Base-by-base conservation (phyloP, 2,888 invertebrate species). In the Athripsodes cinereus region DNA sequence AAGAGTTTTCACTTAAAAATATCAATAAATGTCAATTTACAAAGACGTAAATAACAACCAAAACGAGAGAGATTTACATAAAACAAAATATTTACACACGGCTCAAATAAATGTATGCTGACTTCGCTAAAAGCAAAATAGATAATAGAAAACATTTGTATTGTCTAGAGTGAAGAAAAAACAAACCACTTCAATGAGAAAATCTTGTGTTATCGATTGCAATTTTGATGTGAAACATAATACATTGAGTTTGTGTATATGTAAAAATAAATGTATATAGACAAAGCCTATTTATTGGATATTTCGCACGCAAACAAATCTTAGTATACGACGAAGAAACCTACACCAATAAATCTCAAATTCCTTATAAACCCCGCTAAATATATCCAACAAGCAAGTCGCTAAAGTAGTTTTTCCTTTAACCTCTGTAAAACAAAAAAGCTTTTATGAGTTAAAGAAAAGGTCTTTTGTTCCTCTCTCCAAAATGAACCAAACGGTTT, bases 291-390 rank as follows among this genome's bases (percentile, higher is more conserved):
- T 51, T 58, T 54, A 48, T 54, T 22, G 58, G 40, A 56, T 53
- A 54, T 50, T 34, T 40, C 51, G 53, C 51, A 50, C 53, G 53
- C 53, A 58, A 53, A 53, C 53, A 58, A 58, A 58, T 51, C 46
- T 46, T 46, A 35, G 51, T 51, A 3, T 49, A 21, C 53, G 20
- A 35, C 20, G 10, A 19, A 34, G 35, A 19, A 22, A 16, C 20
- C 46, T 20, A 16, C 26, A 26, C 26, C 44, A 19, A 56, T 56
- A 56, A 56, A 56, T 56, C 56, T 52, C 22, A 20, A 6, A 50
- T n/a, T 44, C 50, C 26, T 3, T 26, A 26, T 10, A 26, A 6
- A 26, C 10, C 26, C 10, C 3, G 26, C 26, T 26, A 26, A 26
- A 26, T 26, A 26, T 26, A 26, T 26, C 26, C 26, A 26, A 3